Evolutionary conservation across 2,113 vertebrate genomes (phyloP), one percentile per base, ranked within the genome.

Genomic region (Ciconia boyciana): DNA sequence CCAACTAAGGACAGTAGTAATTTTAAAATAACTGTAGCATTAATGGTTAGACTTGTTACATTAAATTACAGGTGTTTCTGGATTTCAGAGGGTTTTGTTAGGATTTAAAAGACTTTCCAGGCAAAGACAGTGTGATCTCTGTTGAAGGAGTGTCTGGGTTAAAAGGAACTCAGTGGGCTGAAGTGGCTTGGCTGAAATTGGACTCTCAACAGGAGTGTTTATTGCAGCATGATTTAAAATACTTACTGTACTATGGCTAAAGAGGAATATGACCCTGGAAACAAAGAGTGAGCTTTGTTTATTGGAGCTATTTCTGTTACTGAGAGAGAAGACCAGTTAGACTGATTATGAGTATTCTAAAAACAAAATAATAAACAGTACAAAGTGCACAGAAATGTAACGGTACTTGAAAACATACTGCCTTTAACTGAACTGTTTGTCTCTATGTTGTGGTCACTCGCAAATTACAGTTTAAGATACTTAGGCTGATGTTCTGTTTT

Each of bases 401-500:
- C 16, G 1, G 16, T n/a, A 20, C 89, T 52, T 57, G 48, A 94
- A 96, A 89, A 90, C 41, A 79, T 19, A 32, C 26, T 21, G 77
- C 44, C 82, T 95, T 76, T 87, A 95, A 93, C 93, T 90, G 81
- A 82, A 87, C 61, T 87, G 62, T 61, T 70, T 8, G 2, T 43
- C 54, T 89, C 52, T 91, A 3, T 64, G 51, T 83, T 88, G 87
- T 18, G 90, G 96, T 92, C 78, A 64, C 71, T 95, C 6, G 21
- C 91, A 96, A 97, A 97, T 93, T 97, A 94, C 71, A 86, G 79
- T 62, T 71, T 28, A 90, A 91, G 46, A 87, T 66, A 32, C 60
- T 94, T 65, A 92, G 65, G 83, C 62, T 87, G 94, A 66, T 83
- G 80, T 96, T 97, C 82, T 25, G 13, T 94, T 97, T 98, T 87